A percentile compares a stretch with the other conserved stretches of the same genome.
phyloP scores from a whole-genome alignment of 1,140 invertebrate genomes.

The Drosophila pseudoananassae region DNA sequence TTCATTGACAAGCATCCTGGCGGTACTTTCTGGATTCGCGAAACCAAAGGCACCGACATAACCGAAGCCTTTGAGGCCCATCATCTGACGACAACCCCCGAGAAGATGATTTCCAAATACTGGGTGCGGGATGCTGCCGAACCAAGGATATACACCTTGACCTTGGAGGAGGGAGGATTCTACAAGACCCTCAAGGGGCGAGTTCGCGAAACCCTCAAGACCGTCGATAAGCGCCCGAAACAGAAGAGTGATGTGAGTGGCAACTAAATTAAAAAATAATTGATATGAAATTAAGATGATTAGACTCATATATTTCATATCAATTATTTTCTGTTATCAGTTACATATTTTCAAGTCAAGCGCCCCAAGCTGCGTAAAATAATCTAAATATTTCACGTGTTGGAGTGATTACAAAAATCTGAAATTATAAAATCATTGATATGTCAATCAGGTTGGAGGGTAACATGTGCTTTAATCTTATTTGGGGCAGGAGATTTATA shows the following conservation, averaged over 20 bases:
- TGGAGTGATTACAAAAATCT: neutral
- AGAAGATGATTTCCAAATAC: constrained; percentile 86
- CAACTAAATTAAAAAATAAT: no score
- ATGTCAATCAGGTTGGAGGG: constrained; percentile 2
- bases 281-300: no score
- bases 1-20: constrained; percentile 89
- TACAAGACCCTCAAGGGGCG: constrained; percentile 87
- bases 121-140: constrained; percentile 85
- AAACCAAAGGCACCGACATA: constrained; percentile 89
- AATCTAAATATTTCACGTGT: neutral
- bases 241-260: constrained; percentile 74
- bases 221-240: constrained; percentile 81
- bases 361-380: neutral
- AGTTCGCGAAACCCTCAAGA: constrained; percentile 84
- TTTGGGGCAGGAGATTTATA: neutral
- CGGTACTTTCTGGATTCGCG: constrained; percentile 87
- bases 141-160: constrained; percentile 87
- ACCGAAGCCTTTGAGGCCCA: constrained; percentile 89
- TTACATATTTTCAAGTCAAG: constrained; percentile 4
- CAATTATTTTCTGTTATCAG: constrained; percentile 13
- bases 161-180: constrained; percentile 88
- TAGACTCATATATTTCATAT: neutral
- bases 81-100: constrained; percentile 85
- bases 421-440: neutral
- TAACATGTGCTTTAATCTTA: neutral